Evolutionary conservation across 2,113 vertebrate species (phyloP), one percentile per base, ranked within the genome.

Genomic region (Gallinago media): DNA sequence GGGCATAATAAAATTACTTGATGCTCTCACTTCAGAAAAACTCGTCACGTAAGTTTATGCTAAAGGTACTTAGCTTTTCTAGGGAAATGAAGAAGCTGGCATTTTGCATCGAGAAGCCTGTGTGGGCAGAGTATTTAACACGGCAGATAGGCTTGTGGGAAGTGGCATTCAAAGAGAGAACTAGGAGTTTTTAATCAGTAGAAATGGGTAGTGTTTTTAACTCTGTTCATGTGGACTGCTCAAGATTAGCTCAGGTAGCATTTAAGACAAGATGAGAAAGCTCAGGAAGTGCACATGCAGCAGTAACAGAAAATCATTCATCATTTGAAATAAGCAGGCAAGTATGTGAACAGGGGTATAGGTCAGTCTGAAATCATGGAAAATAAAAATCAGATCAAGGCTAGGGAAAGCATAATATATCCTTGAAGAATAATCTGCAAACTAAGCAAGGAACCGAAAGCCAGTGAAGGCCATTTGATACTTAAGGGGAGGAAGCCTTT

Each of bases 61-160:
- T 40, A 52, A 80, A 90, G 47, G n/a, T 92, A 56, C 40, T 61
- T 72, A 49, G 70, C 36, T 89, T 77, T 84, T 52, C 44, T 29
- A 68, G 44, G 79, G 85, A 95, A 88, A 76, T 79, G 44, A 89
- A 96, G 92, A 87, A 89, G 54, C 62, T 85, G 87, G 56, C 77
- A 88, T 96, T 94, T 95, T 86, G 44, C 49, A 25, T 61, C 47
- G 61, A 84, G 92, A 94, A 95, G 32, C 73, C 68, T 95, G 83
- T 77, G 91, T 96, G 83, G 96, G 92, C 79, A 94, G 90, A 93
- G 78, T 55, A 74, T 84, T 94, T 93, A 95, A 61, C 96, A 86
- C 83, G 84, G 59, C 95, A 96, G 96, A 96, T 20, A 96, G 65
- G 96, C 86, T 81, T 67, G 93, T 95, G 89, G 95, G 96, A 96